Evolutionary conservation across 2,888 invertebrate species (phyloP).

Genomic region (Lymantria monacha): DNA sequence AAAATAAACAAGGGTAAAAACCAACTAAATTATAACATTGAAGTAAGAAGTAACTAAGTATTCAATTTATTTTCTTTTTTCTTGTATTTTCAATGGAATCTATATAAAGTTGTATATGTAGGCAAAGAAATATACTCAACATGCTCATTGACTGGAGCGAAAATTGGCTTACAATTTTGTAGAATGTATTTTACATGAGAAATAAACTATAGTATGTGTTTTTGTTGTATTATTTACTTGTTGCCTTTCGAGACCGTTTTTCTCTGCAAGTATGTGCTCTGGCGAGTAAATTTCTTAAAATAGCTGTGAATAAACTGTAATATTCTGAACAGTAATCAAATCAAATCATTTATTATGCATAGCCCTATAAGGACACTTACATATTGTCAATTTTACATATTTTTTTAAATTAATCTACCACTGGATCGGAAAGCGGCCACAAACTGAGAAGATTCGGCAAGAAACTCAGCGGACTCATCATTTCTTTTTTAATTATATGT

Average conservation of each 20-base stretch:
- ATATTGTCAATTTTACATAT: too few species aligned
- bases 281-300: too few species aligned
- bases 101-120: constrained; percentile 12
- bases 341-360: too few species aligned
- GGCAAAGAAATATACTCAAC: background rate
- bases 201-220: constrained; percentile 43
- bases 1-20: background rate
- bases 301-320: too few species aligned
- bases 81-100: background rate
- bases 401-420: too few species aligned
- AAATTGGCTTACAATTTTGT: constrained; percentile 48
- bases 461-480: too few species aligned
- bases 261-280: too few species aligned
- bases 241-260: background rate
- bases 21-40: background rate
- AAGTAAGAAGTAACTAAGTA: background rate
- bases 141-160: background rate
- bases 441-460: too few species aligned
- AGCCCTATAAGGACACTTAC: too few species aligned
- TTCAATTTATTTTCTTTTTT: background rate
- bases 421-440: too few species aligned
- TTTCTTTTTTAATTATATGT: too few species aligned
- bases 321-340: too few species aligned
- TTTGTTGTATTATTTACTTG: constrained; percentile 8
- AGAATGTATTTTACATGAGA: constrained; percentile 47